Evolutionary conservation across 2,888 invertebrate genomes (phyloP), one percentile per base, ranked within the genome.

Genomic region (Chaetogeoica ovagalla): DNA sequence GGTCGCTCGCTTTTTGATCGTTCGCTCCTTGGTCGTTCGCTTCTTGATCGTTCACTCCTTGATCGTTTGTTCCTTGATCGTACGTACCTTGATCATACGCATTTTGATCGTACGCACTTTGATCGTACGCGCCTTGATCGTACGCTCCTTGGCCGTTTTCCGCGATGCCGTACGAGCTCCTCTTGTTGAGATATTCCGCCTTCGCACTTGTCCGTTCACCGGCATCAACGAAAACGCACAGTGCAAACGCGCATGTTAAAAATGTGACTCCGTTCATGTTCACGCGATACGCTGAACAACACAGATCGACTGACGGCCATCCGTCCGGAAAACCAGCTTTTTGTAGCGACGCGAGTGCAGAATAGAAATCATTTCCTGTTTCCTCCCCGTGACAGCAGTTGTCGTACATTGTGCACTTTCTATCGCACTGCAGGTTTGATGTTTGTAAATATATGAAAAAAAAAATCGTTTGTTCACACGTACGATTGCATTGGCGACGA

Each of bases 281-380:
- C 1, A 8, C 37, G 70, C 37, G 70, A 15, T n/a, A 55, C 17
- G 1, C 48, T 48, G 48, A 19, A 48, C 19, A 23, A 2, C 55
- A 30, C 30, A 30, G 70, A 70, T 69, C 15, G 21, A 59, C 59
- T 71, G 57, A 71, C 59, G 59, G 19, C 5, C 8, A 21, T 71
- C 37, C 71, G n/a, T 59, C 57, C 57, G 55, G 21, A 21, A 2
- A n/a, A 43, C 21, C 21, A 7, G 57, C 71, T 39, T 30, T 70
- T 70, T 70, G 55, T 59, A 59, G 71, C 39, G 84, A 77, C 87
- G 86, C 52, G 82, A 63, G 37, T 3, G 48, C 48, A 1, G 21
- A 71, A 59, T 37, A 37, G 59, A 71, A 71, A 57, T 71, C 37
- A 4, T n/a, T n/a, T 71, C 59, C 37, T 57, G 15, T 30, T 71